These are phyloP conservation scores for Mythimna impura DNA, from an alignment of 2,888 invertebrate genomes.

Conservation along the genomic window DNA sequence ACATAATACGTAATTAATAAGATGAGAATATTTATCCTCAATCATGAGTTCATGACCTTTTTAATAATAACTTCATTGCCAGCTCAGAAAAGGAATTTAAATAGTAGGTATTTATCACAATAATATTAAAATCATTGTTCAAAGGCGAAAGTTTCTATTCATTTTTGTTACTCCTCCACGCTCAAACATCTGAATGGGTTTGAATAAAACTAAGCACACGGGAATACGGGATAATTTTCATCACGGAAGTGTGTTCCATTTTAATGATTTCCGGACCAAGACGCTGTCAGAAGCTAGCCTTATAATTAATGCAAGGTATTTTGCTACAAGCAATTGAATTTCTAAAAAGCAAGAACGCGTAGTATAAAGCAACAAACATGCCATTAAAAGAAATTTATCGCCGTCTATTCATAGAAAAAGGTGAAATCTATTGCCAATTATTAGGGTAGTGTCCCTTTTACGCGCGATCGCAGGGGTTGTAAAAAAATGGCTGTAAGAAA, in stretches of 20 bases:
- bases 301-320: constrained; percentile 17
- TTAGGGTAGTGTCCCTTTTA: constrained; percentile 41
- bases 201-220: no score
- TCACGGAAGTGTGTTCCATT: no score
- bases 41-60: neutral
- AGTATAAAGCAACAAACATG: constrained; percentile 45
- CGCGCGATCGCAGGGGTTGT: constrained; percentile 23
- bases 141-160: no score
- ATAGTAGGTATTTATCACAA: constrained; percentile 1
- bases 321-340: constrained; percentile 22
- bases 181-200: no score
- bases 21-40: no score
- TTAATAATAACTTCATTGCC: constrained; percentile 4
- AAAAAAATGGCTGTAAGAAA: constrained; percentile 30
- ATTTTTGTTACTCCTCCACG: no score
- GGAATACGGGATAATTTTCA: no score
- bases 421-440: constrained; percentile 55
- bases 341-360: constrained; percentile 41
- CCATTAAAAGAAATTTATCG: constrained; percentile 56
- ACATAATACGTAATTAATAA: neutral
- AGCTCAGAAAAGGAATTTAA: constrained; percentile 2
- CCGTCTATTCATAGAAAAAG: constrained; percentile 52
- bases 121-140: no score
- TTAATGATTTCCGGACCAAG: no score
- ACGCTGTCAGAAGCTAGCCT: neutral